These are phyloP conservation scores for Nothoprocta perdicaria DNA, from an alignment of 2,113 vertebrate genomes.

Conservation along the genomic window DNA sequence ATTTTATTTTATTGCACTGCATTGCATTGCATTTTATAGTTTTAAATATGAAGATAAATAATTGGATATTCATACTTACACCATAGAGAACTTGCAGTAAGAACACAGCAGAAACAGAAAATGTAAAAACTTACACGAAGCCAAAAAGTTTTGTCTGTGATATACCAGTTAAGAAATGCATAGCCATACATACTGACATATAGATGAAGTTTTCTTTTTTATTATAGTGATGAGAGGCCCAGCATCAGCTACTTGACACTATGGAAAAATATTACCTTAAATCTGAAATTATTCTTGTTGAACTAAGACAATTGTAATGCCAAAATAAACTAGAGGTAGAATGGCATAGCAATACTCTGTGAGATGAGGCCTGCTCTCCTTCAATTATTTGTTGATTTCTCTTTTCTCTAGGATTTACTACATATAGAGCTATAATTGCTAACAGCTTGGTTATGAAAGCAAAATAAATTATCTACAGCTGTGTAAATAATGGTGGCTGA, in stretches of 20 bases:
- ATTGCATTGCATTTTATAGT: neutral
- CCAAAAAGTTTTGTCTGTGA: neutral
- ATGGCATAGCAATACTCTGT: neutral
- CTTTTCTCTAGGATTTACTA: neutral
- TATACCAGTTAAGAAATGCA: accelerated
- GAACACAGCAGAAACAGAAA: neutral
- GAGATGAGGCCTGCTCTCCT: neutral
- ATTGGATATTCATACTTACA: neutral
- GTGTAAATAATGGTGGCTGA: neutral
- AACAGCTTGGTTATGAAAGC: neutral
- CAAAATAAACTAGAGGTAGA: neutral
- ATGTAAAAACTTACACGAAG: neutral
- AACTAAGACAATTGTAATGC: neutral
- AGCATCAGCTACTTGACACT: neutral
- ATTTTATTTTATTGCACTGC: neutral
- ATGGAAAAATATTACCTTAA: neutral
- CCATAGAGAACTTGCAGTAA: neutral
- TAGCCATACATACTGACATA: neutral
- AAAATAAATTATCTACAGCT: neutral
- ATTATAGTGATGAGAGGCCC: neutral
- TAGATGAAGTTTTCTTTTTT: neutral
- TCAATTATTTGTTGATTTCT: neutral
- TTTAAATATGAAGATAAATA: neutral
- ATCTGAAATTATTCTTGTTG: neutral
- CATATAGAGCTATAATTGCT: neutral